Evolutionary conservation across 1,140 invertebrate species (phyloP).

Genomic region (Andricus grossulariae): DNA sequence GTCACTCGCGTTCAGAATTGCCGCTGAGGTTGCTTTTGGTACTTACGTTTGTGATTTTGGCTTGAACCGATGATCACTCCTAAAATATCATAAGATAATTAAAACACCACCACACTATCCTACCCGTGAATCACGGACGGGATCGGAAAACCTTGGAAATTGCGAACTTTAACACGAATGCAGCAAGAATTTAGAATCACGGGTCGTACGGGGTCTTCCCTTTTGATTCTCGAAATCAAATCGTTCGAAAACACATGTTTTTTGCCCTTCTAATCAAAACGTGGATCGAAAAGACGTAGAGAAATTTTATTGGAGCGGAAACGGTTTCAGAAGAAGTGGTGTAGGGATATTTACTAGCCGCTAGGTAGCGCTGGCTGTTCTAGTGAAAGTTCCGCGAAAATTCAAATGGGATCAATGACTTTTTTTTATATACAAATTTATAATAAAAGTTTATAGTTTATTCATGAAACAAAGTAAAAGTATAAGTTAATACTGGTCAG

Average conservation of each 20-base stretch:
- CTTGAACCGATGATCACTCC: constrained; percentile 50
- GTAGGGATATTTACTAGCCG: too few relatives aligned
- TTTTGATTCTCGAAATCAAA: constrained; percentile 12
- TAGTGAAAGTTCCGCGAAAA: too few relatives aligned
- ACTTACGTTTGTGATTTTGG: constrained; percentile 59
- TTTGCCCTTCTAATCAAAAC: neutral
- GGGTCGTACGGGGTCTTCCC: neutral
- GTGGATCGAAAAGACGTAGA: neutral
- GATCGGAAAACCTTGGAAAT: constrained; percentile 3
- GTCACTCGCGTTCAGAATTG: neutral
- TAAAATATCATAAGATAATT: constrained; percentile 62
- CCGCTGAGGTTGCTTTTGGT: constrained; percentile 18
- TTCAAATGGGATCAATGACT: too few relatives aligned
- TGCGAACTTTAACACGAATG: neutral
- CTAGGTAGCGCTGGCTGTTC: too few relatives aligned
- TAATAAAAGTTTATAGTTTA: too few relatives aligned
- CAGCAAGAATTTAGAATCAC: neutral
- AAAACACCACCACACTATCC: constrained; percentile 36
- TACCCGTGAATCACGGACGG: constrained; percentile 15
- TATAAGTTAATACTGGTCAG: too few relatives aligned
- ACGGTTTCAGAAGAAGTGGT: too few relatives aligned
- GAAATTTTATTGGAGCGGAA: too few relatives aligned
- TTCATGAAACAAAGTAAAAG: too few relatives aligned
- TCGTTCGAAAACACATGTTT: constrained; percentile 21
- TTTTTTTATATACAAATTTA: too few relatives aligned